Base-by-base conservation (phyloP, 2,113 vertebrate genomes). In the Chamaea fasciata region DNA sequence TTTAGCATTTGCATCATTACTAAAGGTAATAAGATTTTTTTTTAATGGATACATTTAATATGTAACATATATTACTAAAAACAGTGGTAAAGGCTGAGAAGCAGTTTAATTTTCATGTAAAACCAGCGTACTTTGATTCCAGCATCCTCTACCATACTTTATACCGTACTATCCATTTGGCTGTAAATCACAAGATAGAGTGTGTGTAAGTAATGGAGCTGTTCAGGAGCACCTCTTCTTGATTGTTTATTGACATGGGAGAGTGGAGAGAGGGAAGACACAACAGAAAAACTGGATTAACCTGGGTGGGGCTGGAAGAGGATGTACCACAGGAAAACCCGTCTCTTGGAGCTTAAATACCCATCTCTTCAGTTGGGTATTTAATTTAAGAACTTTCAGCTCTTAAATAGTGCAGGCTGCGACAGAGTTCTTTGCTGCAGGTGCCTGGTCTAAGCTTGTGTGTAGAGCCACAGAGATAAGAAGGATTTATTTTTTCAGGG, bases 181-280 rank as follows among this genome's bases (percentile, higher is more conserved):
- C 49, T 60, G 5, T 23, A 42, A 67, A 39, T 50, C 31, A 16
- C 17, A 18, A 22, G 10, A 7, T 23, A 0, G 2, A 1, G 0
- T 2, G 2, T 30, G 30, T 56, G 28, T 53, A 30, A 68, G 28
- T 64, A 16, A 27, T 9, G 16, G 18, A 49, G 24, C 39, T 79
- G 31, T 46, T 75, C 35, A 49, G 14, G 39, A 24, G 16, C 42
- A 15, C 21, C 35, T 71, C 35, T 64, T 46, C 23, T 52, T 63
- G 5, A 4, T 24, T 82, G 10, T 10, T 78, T 1, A 0, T n/a
- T 82, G 42, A 35, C 20, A 6, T 26, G 33, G 15, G 41, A 59
- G 62, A 44, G 14, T 21, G n/a, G 22, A 47, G 37, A 3, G 7
- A 3, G 9, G 5, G 55, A 44, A 68, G 55, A 35, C 2, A 26